Evolutionary conservation across 2,888 invertebrate species (phyloP).

Genomic region (Leptopilina myrica): DNA sequence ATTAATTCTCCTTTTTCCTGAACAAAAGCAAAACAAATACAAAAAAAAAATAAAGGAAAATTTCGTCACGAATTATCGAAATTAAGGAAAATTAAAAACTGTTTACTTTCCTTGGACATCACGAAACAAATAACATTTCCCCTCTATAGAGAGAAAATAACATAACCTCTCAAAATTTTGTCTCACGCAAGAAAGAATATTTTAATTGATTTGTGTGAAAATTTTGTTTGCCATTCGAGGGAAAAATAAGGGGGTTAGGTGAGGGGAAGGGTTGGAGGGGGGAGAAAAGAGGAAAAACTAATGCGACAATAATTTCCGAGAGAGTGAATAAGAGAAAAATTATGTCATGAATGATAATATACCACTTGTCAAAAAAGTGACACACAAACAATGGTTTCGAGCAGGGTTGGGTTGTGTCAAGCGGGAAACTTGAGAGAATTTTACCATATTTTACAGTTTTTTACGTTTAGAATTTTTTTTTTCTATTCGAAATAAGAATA

Average conservation of each 20-base stretch:
- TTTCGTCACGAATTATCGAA: not conserved
- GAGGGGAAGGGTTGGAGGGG: too few relatives aligned
- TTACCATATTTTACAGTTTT: too few relatives aligned
- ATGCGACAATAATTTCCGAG: not conserved
- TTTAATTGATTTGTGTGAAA: not conserved
- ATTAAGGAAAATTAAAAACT: not conserved
- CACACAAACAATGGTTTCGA: not conserved
- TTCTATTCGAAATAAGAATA: too few relatives aligned
- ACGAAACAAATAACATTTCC: not conserved
- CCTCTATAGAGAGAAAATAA: not conserved
- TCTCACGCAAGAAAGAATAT: not conserved
- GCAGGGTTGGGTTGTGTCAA: slow-evolving; percentile 47
- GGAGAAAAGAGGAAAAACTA: not conserved
- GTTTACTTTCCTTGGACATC: not conserved
- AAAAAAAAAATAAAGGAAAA: not conserved
- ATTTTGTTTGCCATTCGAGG: not conserved
- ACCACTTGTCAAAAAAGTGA: not conserved
- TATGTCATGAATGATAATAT: not conserved
- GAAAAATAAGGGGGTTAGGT: too few relatives aligned
- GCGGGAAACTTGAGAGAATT: too few relatives aligned
- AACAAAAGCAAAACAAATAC: too few relatives aligned
- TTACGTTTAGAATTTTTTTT: too few relatives aligned
- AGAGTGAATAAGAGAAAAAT: slow-evolving; percentile 6
- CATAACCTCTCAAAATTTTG: not conserved
- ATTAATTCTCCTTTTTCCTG: too few relatives aligned